A percentile compares a stretch with the other conserved stretches of the same genome.
Conservation (phyloP, 2,113 vertebrate genomes). For the Rynchops niger region DNA sequence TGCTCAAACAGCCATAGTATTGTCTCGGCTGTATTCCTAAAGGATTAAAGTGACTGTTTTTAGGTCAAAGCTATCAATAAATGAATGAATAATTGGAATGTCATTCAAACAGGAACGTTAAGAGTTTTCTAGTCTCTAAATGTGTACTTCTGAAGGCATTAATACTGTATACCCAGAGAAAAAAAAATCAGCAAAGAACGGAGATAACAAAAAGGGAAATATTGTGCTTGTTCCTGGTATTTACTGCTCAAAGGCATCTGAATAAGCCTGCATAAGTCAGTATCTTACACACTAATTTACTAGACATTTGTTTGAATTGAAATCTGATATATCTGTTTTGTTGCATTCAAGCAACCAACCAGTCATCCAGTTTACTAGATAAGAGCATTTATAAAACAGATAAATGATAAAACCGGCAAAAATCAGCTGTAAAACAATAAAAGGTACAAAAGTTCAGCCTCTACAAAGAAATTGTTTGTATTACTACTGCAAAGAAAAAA, state of each 20-base stretch:
- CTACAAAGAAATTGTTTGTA: neutral
- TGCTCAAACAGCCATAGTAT: constrained; percentile 48
- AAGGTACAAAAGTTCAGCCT: neutral
- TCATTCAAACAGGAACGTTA: constrained; percentile 82
- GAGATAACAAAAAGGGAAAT: constrained; percentile 47
- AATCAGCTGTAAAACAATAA: neutral
- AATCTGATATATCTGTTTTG: neutral
- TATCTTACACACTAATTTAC: neutral
- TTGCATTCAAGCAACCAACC: neutral
- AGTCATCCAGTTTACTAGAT: neutral
- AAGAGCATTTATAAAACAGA: neutral
- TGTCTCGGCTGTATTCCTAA: constrained; percentile 52
- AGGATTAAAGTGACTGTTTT: constrained; percentile 64
- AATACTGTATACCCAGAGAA: neutral
- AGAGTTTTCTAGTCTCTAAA: constrained; percentile 59
- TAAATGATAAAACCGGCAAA: neutral
- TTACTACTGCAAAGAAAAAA: neutral
- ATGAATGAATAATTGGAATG: constrained; percentile 86
- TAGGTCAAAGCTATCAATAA: constrained; percentile 79
- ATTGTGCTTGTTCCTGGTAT: neutral
- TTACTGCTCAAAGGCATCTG: neutral
- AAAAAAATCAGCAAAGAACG: constrained; percentile 19
- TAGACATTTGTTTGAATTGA: neutral
- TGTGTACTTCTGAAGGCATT: constrained; percentile 53
- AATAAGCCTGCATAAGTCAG: neutral